Percentiles rank a stretch among this genome's conserved stretches.
Evolutionary conservation across 2,888 invertebrate species (phyloP).

Genomic region (Melanotus villosus): DNA sequence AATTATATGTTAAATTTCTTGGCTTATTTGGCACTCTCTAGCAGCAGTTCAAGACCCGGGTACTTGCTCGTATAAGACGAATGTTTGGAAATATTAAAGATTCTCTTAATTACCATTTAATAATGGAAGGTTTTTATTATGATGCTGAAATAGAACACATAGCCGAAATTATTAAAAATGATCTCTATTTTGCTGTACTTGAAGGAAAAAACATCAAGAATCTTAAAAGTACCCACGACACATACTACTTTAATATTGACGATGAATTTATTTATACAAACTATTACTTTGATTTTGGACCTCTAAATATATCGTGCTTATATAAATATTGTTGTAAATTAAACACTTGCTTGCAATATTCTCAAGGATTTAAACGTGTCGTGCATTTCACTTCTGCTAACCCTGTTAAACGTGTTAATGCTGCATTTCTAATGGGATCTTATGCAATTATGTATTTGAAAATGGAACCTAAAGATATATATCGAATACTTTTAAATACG

Average conservation of each 20-base stretch:
- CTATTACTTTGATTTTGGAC: constrained; percentile 92
- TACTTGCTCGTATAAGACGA: constrained; percentile 51
- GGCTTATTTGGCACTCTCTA: constrained; percentile 55
- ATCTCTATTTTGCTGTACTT: constrained; percentile 84
- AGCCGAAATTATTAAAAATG: constrained; percentile 62
- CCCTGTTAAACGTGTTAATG: constrained; percentile 85
- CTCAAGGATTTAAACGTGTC: constrained; percentile 77
- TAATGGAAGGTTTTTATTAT: constrained; percentile 55
- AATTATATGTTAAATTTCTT: constrained; percentile 60
- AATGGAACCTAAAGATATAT: constrained; percentile 79
- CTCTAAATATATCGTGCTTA: constrained; percentile 87
- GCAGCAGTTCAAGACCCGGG: constrained; percentile 53
- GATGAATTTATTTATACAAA: constrained; percentile 86
- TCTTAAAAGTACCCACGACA: constrained; percentile 77
- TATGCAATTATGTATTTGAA: constrained; percentile 83
- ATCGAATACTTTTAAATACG: constrained; percentile 74
- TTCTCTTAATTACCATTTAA: constrained; percentile 33
- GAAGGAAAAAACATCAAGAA: constrained; percentile 74
- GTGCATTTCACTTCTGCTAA: constrained; percentile 86
- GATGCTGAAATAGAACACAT: constrained; percentile 61
- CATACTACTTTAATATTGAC: constrained; percentile 85
- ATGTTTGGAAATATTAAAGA: constrained; percentile 29
- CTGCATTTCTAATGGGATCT: constrained; percentile 88
- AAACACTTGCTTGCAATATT: constrained; percentile 79
- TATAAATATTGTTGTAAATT: constrained; percentile 87